Percentiles rank a stretch among this genome's conserved stretches.
Conservation (phyloP, 2,113 vertebrate genomes). For the Brachirus orientalis region DNA sequence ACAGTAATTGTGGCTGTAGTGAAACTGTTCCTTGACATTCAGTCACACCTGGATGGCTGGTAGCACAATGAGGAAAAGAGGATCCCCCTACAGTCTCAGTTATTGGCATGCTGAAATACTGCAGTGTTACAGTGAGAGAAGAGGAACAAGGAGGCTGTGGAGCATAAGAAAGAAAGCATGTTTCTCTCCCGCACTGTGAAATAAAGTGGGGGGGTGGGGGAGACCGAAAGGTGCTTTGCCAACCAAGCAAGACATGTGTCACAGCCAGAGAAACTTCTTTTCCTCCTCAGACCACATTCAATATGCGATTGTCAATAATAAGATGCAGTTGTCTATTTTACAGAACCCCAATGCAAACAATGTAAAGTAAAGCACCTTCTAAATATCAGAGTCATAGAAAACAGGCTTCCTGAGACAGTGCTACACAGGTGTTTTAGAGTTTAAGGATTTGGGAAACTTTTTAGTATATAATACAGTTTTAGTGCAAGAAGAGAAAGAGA, state of each 20-base stretch:
- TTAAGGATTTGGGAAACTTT: background rate
- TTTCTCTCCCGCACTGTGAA: constrained; percentile 46
- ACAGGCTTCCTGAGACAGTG: constrained; percentile 8
- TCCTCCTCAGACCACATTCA: constrained; percentile 44
- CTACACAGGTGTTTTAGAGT: constrained; percentile 28
- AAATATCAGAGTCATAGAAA: constrained; percentile 27
- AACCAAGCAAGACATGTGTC: constrained; percentile 74
- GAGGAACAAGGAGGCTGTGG: constrained; percentile 71
- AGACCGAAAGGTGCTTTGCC: constrained; percentile 34
- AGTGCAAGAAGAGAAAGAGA: constrained; percentile 15
- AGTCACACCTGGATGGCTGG: constrained; percentile 78
- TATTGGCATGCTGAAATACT: constrained; percentile 78
- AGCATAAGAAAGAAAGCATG: constrained; percentile 73
- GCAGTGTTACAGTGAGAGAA: constrained; percentile 58
- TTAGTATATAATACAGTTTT: background rate
- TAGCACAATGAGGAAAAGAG: constrained; percentile 50
- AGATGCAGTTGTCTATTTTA: constrained; percentile 51
- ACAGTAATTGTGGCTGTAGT: constrained; percentile 69
- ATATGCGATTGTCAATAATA: constrained; percentile 52
- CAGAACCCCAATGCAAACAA: constrained; percentile 32
- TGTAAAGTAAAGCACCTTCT: constrained; percentile 14
- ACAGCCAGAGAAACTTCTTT: constrained; percentile 53
- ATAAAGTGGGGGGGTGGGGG: constrained; percentile 27
- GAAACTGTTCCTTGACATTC: constrained; percentile 72
- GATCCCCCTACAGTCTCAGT: constrained; percentile 61